phyloP scores from a whole-genome alignment of 1,140 invertebrate genomes.

The Diprion similis region DNA sequence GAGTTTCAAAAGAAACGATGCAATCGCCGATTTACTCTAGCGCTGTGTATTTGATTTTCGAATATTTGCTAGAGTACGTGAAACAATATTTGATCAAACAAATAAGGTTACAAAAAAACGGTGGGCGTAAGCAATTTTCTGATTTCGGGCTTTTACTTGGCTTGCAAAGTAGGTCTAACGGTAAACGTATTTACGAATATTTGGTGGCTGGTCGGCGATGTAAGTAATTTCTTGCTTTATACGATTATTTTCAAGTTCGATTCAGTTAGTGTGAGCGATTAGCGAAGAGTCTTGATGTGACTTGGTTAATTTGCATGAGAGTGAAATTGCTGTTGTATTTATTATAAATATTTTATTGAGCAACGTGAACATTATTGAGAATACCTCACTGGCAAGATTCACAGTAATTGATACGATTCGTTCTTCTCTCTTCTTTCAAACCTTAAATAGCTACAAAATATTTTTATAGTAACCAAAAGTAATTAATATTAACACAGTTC shows the following conservation, averaged over 20 bases:
- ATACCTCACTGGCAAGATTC: slow-evolving; percentile 39
- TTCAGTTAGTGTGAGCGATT: neutral
- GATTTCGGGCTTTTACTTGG: too few relatives aligned
- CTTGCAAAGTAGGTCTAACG: neutral
- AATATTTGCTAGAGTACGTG: too few relatives aligned
- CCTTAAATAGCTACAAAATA: slow-evolving; percentile 19
- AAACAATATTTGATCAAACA: too few relatives aligned
- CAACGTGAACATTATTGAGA: slow-evolving; percentile 28
- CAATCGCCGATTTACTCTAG: too few relatives aligned
- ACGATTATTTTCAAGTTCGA: neutral
- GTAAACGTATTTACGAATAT: neutral
- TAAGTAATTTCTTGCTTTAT: neutral
- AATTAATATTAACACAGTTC: slow-evolving; percentile 17
- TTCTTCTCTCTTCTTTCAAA: too few relatives aligned
- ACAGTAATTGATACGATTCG: slow-evolving; percentile 17
- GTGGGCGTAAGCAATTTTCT: too few relatives aligned
- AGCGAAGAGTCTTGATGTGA: too few relatives aligned
- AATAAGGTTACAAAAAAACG: too few relatives aligned
- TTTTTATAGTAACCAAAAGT: slow-evolving; percentile 17
- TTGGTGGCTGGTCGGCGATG: neutral
- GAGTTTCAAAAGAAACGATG: too few relatives aligned
- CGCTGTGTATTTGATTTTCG: too few relatives aligned
- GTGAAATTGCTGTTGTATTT: neutral
- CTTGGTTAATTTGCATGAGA: too few relatives aligned
- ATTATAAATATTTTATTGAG: slow-evolving; percentile 43